phyloP scores from a whole-genome alignment of 2,797 vertebrate genomes.

The Trematomus bernacchii region DNA sequence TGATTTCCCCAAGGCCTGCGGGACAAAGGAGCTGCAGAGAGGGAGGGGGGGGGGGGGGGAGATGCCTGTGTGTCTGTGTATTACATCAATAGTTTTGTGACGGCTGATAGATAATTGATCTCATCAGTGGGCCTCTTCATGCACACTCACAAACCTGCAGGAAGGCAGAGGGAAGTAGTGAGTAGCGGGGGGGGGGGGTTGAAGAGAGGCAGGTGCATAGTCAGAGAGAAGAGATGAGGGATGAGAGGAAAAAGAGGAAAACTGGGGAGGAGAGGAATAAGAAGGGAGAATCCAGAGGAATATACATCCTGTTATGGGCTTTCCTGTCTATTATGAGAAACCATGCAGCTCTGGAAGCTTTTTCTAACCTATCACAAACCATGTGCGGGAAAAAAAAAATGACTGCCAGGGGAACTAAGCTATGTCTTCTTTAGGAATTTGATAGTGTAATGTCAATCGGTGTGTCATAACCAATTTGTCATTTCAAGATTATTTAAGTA shows the following conservation, averaged over 20 bases:
- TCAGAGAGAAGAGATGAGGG: slow-evolving; percentile 23
- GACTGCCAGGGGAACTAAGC: background rate
- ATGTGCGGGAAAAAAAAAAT: background rate
- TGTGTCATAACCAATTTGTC: too few species aligned
- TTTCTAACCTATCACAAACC: background rate
- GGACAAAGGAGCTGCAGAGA: slow-evolving; percentile 49
- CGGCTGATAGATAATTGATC: slow-evolving; percentile 79
- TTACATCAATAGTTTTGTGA: slow-evolving; percentile 79
- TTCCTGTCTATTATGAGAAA: background rate
- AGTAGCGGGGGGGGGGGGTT: background rate
- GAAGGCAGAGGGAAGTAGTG: slow-evolving; percentile 39
- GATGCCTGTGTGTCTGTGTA: background rate
- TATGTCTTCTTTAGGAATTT: background rate
- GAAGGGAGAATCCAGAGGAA: slow-evolving; percentile 11
- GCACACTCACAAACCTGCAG: slow-evolving; percentile 68
- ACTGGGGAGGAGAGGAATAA: slow-evolving; percentile 14
- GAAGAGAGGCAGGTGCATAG: slow-evolving; percentile 50
- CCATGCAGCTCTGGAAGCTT: background rate
- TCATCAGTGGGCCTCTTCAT: slow-evolving; percentile 76
- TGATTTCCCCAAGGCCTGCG: slow-evolving; percentile 67
- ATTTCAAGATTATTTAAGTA: too few species aligned
- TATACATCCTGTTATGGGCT: background rate
- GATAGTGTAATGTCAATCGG: background rate
- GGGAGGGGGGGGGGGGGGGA: background rate
- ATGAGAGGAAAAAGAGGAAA: slow-evolving; percentile 9